Evolutionary conservation across 2,888 invertebrate genomes (phyloP).

Genomic region (Megamerina dolium): DNA sequence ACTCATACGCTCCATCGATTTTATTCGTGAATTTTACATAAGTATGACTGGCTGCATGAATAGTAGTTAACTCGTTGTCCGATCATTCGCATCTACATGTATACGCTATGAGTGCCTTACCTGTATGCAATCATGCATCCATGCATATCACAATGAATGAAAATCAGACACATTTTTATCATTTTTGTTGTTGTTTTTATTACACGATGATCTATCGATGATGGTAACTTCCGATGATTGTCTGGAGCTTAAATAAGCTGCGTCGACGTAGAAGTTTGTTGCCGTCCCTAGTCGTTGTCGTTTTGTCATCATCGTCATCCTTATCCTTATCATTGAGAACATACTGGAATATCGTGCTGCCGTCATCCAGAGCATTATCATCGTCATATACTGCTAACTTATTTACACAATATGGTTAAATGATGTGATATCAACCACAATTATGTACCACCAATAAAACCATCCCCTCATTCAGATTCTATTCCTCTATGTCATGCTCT

Average conservation of each 20-base stretch:
- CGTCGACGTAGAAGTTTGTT: constrained; percentile 2
- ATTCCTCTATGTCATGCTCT: not conserved
- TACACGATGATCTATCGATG: no score
- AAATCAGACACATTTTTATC: constrained; percentile 23
- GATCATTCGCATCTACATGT: no score
- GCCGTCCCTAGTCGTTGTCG: constrained; percentile 29
- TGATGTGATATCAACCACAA: constrained; percentile 6
- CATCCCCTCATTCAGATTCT: not conserved
- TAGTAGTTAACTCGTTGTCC: no score
- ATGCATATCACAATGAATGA: no score
- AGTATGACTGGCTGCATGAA: no score
- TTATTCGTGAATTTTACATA: no score
- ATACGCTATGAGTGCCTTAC: no score
- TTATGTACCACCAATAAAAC: constrained; percentile 5
- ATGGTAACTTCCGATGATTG: no score
- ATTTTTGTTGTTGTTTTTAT: no score
- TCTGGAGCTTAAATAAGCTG: no score
- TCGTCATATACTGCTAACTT: constrained; percentile 44
- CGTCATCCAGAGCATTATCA: not conserved
- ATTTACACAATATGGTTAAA: constrained; percentile 42
- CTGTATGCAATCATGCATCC: not conserved
- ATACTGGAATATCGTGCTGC: not conserved
- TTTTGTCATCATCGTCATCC: not conserved
- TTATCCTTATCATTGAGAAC: not conserved
- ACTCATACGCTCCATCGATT: no score